Conservation (phyloP, 2,888 invertebrate genomes). For the Harpagoxenus sublaevis region DNA sequence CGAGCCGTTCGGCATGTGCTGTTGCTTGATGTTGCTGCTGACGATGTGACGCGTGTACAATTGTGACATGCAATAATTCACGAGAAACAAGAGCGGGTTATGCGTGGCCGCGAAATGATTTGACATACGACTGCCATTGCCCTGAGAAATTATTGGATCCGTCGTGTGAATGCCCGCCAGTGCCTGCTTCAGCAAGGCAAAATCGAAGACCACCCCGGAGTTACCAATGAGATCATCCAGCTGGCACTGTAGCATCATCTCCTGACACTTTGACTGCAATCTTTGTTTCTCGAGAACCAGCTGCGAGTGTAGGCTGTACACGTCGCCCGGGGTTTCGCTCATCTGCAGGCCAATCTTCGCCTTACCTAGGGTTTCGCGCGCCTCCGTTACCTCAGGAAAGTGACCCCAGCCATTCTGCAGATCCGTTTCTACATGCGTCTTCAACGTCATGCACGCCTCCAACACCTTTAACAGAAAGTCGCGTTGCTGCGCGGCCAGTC, state of each 20-base stretch:
- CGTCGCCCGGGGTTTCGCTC: constrained; percentile 88
- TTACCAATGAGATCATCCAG: constrained; percentile 91
- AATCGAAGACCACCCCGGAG: constrained; percentile 90
- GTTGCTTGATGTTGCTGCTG: constrained; percentile 86
- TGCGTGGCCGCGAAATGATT: constrained; percentile 87
- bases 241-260: constrained; percentile 91
- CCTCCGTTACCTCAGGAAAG: constrained; percentile 89
- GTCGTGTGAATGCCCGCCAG: constrained; percentile 89
- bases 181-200: constrained; percentile 90
- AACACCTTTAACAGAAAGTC: constrained; percentile 91
- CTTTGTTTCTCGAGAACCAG: constrained; percentile 90
- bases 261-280: constrained; percentile 90
- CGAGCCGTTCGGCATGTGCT: constrained; percentile 87
- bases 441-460: constrained; percentile 91
- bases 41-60: constrained; percentile 90
- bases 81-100: constrained; percentile 91
- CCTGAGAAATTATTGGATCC: constrained; percentile 85
- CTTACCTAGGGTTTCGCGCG: constrained; percentile 89
- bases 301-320: constrained; percentile 89
- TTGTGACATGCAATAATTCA: constrained; percentile 93
- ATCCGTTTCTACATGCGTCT: constrained; percentile 92
- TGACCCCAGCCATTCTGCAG: constrained; percentile 90
- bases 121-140: constrained; percentile 77
- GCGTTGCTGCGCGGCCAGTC: constrained; percentile 90
- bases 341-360: constrained; percentile 89